Conservation (phyloP, 23 tunicate genomes). For the Oikopleura vanhoeffeni region DNA sequence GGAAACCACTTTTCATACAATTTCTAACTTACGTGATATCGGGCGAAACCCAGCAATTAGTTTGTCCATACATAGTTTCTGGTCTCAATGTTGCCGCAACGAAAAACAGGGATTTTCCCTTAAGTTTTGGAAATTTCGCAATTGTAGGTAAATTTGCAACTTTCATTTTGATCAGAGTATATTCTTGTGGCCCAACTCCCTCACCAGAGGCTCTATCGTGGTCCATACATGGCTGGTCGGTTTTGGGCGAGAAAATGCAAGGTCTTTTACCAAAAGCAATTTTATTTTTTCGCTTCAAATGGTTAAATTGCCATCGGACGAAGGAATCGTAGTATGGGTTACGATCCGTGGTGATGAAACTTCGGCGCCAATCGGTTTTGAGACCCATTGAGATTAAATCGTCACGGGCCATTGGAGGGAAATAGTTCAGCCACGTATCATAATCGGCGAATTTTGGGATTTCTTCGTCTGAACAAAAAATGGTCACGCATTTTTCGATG, state of each 20-base stretch:
- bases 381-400: slow-evolving; percentile 66
- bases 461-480: too few species aligned
- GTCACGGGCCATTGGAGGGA: slow-evolving; percentile 44
- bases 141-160: slow-evolving; percentile 15
- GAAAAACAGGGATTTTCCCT: slow-evolving; percentile 26
- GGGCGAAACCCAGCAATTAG: slow-evolving; percentile 84
- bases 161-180: slow-evolving; percentile 77
- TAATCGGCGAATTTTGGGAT: slow-evolving; percentile 54
- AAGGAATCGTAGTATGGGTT: slow-evolving; percentile 89
- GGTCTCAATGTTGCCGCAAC: slow-evolving; percentile 93
- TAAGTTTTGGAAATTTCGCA: background rate
- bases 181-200: slow-evolving; percentile 90
- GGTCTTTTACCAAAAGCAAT: slow-evolving; percentile 69
- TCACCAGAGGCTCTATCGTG: slow-evolving; percentile 94
- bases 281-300: slow-evolving; percentile 51
- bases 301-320: slow-evolving; percentile 84
- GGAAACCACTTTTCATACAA: background rate
- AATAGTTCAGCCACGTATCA: slow-evolving; percentile 59
- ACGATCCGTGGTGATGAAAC: slow-evolving; percentile 75
- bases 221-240: slow-evolving; percentile 97
- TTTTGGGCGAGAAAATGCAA: slow-evolving; percentile 77
- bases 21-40: slow-evolving; percentile 34
- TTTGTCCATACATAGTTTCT: slow-evolving; percentile 95
- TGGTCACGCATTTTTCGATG: too few species aligned
- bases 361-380: slow-evolving; percentile 81